phyloP scores from a whole-genome alignment of 30 jellyfish, hydroid and myxozoan species.

The Chrysaora quinquecirrha region DNA sequence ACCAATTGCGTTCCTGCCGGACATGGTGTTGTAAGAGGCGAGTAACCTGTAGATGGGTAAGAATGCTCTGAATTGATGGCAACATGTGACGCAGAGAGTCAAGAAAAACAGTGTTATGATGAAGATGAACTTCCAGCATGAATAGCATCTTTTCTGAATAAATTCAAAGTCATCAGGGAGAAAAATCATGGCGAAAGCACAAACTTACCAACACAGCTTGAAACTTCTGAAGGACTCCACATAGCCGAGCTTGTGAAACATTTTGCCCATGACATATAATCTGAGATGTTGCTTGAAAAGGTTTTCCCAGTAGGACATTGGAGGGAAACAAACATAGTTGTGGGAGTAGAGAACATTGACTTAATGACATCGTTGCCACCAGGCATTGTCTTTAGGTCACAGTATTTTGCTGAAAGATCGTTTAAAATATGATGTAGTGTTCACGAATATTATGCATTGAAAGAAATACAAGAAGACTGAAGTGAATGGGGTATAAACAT shows the following conservation, averaged over 20 bases:
- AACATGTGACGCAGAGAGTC: too few species aligned
- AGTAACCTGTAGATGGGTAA: slow-evolving; percentile 1
- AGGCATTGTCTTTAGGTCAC: slow-evolving; percentile 55
- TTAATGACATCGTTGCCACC: slow-evolving; percentile 68
- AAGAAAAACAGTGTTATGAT: too few species aligned
- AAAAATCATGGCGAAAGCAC: too few species aligned
- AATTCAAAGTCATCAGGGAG: too few species aligned
- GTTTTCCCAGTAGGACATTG: slow-evolving; percentile 49
- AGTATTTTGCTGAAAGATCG: slow-evolving; percentile 82
- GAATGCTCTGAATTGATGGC: too few species aligned
- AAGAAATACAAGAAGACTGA: too few species aligned
- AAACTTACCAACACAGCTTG: slow-evolving; percentile 82
- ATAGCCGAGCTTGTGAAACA: slow-evolving; percentile 29
- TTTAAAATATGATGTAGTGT: too few species aligned
- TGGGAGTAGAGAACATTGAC: not conserved
- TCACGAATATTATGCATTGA: too few species aligned
- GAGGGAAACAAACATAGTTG: not conserved
- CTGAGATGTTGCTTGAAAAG: slow-evolving; percentile 28
- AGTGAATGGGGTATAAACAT: too few species aligned
- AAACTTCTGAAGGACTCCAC: slow-evolving; percentile 61
- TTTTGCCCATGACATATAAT: not conserved
- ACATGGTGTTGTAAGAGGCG: slow-evolving; percentile 47
- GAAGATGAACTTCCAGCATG: too few species aligned
- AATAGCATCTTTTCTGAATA: too few species aligned
- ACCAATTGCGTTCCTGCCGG: slow-evolving; percentile 68